Evolutionary conservation across 2,113 vertebrate genomes (phyloP), one percentile per base, ranked within the genome.

Genomic region (Indicator maculatus): DNA sequence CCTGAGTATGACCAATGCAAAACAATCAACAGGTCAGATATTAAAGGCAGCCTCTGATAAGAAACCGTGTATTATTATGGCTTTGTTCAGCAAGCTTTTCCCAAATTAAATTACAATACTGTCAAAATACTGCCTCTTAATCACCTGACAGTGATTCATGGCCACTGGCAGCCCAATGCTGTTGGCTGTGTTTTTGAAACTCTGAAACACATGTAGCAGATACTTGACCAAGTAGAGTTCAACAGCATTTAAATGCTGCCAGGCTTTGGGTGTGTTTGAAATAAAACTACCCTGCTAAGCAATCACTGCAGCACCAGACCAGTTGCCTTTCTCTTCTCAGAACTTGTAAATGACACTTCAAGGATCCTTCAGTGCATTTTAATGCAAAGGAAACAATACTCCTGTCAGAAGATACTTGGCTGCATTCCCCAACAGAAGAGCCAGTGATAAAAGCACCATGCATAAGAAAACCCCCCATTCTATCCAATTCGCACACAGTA

Each of bases 51-150:
- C 9, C 45, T 70, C 69, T 58, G 33, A 18, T 9, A n/a, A 26
- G 30, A 15, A 88, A 20, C 2, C 27, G 11, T 1, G 0, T 31
- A 9, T 21, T 82, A 66, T n/a, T 61, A n/a, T 44, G 4, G 14
- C 16, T 86, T 64, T 38, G 27, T 19, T 78, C 38, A 30, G 33
- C 36, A 78, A 41, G 23, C 26, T 30, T 6, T 16, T 3, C 64
- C 18, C 26, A 77, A 64, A 71, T 45, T 28, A 66, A 56, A 55
- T 41, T 44, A 58, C 5, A 21, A 39, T 45, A 30, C 44, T 80
- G 44, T 61, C n/a, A 53, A 60, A 82, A 78, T 41, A 26, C 27
- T 27, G 17, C 38, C 70, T 59, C 52, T 69, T 72, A 31, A 21
- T 41, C 36, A 12, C 6, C 15, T 20, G 33, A 79, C n/a, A 72